Percentiles rank a stretch among this genome's conserved stretches.
Evolutionary conservation across 2,797 vertebrate species (phyloP).

Genomic region (Pipistrellus pipistrellus): DNA sequence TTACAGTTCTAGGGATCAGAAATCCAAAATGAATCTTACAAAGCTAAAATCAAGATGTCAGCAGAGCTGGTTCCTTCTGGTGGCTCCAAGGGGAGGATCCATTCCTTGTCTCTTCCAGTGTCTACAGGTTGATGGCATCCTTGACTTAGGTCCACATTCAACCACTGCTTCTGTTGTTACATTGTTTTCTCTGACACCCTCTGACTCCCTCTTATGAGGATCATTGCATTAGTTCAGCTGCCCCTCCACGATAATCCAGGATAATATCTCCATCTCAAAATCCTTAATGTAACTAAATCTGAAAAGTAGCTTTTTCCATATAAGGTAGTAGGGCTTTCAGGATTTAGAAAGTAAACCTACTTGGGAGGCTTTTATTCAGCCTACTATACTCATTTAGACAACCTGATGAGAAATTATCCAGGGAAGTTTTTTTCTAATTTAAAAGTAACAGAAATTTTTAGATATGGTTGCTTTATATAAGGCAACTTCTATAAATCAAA

Average conservation of each 20-base stretch:
- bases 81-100: neutral
- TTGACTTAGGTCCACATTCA: neutral
- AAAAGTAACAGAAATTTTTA: neutral
- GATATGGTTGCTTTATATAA: neutral
- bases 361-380: neutral
- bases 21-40: neutral
- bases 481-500: neutral
- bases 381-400: neutral
- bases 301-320: neutral
- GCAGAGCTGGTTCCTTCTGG: neutral
- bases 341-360: neutral
- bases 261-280: neutral
- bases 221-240: neutral
- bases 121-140: neutral
- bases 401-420: neutral
- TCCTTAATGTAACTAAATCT: neutral
- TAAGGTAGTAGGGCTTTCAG: neutral
- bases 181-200: neutral
- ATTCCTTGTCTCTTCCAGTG: neutral
- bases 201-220: neutral
- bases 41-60: neutral
- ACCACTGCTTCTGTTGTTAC: neutral
- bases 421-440: neutral
- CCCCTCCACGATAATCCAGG: neutral
- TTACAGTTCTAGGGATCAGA: neutral